Conservation (phyloP, 2,888 invertebrate genomes). For the Spodoptera littoralis region DNA sequence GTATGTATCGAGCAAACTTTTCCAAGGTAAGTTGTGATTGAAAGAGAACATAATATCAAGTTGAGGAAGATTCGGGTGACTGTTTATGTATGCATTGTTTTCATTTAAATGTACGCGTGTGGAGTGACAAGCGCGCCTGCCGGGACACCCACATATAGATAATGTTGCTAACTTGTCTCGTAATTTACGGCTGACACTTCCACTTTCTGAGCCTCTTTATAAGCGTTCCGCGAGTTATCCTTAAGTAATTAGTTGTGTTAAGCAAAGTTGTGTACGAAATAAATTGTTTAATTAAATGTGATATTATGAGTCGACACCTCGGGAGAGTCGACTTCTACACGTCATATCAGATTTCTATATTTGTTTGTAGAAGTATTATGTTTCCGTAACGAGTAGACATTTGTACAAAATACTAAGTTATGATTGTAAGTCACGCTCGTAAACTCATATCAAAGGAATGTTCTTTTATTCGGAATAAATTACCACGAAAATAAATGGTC, state of each 20-base stretch:
- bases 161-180: slow-evolving; percentile 57
- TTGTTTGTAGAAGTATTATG: slow-evolving; percentile 1
- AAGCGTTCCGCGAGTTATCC: slow-evolving; percentile 53
- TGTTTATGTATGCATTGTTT: slow-evolving; percentile 47
- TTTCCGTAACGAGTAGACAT: slow-evolving; percentile 19
- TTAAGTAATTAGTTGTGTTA: slow-evolving; percentile 57
- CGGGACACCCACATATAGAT: slow-evolving; percentile 45
- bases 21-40: slow-evolving; percentile 31
- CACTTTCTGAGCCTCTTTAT: slow-evolving; percentile 53
- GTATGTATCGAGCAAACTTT: slow-evolving; percentile 10
- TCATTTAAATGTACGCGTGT: slow-evolving; percentile 37
- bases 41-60: slow-evolving; percentile 22
- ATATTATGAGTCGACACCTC: slow-evolving; percentile 42
- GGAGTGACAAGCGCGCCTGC: slow-evolving; percentile 31
- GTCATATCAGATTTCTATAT: slow-evolving; percentile 2
- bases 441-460: slow-evolving; percentile 40
- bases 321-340: slow-evolving; percentile 7
- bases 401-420: slow-evolving; percentile 17
- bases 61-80: slow-evolving; percentile 17
- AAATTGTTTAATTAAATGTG: slow-evolving; percentile 50
- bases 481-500: slow-evolving; percentile 48
- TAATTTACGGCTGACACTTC: slow-evolving; percentile 54
- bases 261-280: slow-evolving; percentile 50
- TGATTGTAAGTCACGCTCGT: slow-evolving; percentile 34
- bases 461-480: slow-evolving; percentile 48